Base-by-base conservation (phyloP, 2,797 vertebrate species). In the Siniperca undulata region DNA sequence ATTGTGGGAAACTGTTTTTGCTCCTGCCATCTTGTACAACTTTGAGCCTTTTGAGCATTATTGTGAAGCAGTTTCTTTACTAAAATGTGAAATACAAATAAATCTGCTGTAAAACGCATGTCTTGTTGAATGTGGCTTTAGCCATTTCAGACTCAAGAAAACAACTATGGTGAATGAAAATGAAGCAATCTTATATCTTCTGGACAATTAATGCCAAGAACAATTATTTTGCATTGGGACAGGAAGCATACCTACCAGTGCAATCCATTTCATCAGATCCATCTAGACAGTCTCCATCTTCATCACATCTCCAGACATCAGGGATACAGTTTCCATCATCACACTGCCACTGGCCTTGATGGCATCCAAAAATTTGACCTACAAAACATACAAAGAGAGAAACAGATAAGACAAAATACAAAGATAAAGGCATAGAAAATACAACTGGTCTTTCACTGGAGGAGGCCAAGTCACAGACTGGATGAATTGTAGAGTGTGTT, bases 231-330 rank as follows among this genome's bases (percentile, higher is more conserved):
- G 5, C 22, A 71, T 13, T 60, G 0, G 19, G 0, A 50, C 7
- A 64, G 14, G 19, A 50, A 27, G 2, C 20, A 3, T 0, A 59
- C 76, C 5, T 42, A 96, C 96, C 0, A 77, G 93, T 91, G 36
- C 97, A 98, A 24, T 95, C 92, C 72, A 94, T 95, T 88, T 99
- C 97, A 89, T 98, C 97, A 0, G 97, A 97, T 42, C 97, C 97
- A 84, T 99, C 98, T 78, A 94, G 75, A 86, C 97, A 99, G 94
- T 99, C 97, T 13, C 94, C 92, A 1, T 48, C 59, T 4, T 96
- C 97, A 1, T 99, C 97, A 13, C 98, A 98, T 60, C 91, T 93
- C 97, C 97, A 97, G 12, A 83, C 70, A 27, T 71, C 67, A 55
- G 94, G 90, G 71, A 98, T 88, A 34, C 97, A 99, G 17, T 14